Conservation (phyloP, 2,888 invertebrate species). For the Sarcophaga subvicina region DNA sequence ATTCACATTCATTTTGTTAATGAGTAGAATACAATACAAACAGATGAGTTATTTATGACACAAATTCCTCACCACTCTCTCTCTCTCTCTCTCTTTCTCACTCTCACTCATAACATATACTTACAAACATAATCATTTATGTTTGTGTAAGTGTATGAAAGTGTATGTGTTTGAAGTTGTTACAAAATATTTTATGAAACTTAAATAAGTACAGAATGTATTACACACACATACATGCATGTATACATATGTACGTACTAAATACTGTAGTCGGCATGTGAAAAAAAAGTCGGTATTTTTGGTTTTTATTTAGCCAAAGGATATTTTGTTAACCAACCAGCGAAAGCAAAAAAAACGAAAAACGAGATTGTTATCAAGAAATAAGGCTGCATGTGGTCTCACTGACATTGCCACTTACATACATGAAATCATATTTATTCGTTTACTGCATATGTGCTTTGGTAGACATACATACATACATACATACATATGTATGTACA, state of each 20-base stretch:
- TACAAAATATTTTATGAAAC: background rate
- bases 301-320: conserved; percentile 58
- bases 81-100: background rate
- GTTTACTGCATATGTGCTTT: too few relatives aligned
- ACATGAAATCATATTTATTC: background rate
- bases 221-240: background rate
- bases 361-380: conserved; percentile 37
- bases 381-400: conserved; percentile 66
- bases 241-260: background rate
- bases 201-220: background rate
- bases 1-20: conserved; percentile 53
- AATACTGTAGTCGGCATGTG: background rate
- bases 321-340: conserved; percentile 56
- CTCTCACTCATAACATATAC: conserved; percentile 15
- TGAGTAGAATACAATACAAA: conserved; percentile 63
- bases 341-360: conserved; percentile 23
- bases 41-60: conserved; percentile 68
- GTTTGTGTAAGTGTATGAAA: conserved; percentile 5
- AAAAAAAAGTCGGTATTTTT: background rate
- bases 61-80: conserved; percentile 23
- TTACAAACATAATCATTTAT: background rate
- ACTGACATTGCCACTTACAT: conserved; percentile 36
- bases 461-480: conserved; percentile 5
- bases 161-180: background rate
- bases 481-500: conserved; percentile 17